phyloP scores from a whole-genome alignment of 2,888 invertebrate species.

The Lottia gigantea region DNA sequence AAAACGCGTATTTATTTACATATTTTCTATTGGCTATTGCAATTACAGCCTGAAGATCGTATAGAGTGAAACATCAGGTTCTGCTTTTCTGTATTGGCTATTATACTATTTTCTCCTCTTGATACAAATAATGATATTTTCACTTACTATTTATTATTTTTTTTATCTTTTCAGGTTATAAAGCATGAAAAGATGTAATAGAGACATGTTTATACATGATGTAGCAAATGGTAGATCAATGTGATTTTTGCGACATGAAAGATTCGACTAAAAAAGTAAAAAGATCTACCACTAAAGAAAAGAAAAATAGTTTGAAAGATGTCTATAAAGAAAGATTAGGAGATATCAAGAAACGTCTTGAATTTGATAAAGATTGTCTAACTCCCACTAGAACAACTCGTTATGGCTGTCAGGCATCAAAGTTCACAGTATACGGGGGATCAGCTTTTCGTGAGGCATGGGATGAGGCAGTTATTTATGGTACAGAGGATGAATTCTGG shows the following conservation, averaged over 20 bases:
- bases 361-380: background rate
- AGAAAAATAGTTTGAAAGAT: background rate
- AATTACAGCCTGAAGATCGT: no score
- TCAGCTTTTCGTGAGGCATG: background rate
- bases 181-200: no score
- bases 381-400: background rate
- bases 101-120: no score
- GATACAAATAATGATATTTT: no score
- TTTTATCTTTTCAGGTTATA: no score
- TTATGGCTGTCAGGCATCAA: background rate
- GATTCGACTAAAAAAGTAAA: background rate
- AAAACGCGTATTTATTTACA: no score
- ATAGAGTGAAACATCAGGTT: no score
- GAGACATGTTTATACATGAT: background rate
- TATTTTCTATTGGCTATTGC: no score
- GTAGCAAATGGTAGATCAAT: background rate
- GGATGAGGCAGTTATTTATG: conserved; percentile 1
- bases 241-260: background rate
- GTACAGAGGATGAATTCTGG: background rate
- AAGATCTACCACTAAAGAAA: background rate
- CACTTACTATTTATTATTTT: no score
- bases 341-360: background rate
- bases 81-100: no score
- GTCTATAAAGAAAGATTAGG: background rate
- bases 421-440: background rate